phyloP scores from a whole-genome alignment of 2,888 invertebrate species.

The Melanchra persicariae region DNA sequence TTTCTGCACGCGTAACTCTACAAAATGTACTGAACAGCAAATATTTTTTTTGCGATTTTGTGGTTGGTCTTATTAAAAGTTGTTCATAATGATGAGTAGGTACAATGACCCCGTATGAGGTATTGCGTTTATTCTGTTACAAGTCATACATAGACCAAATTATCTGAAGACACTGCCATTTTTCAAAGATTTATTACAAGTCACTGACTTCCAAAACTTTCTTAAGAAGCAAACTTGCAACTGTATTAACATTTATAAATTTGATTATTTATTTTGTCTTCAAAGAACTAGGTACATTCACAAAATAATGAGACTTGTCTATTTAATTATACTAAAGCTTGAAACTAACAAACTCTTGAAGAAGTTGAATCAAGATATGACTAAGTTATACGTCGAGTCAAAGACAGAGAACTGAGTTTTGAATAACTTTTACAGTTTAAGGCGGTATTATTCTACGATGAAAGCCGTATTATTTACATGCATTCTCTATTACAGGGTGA shows the following conservation, averaged over 20 bases:
- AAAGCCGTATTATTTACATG: too few relatives aligned
- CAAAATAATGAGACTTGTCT: background rate
- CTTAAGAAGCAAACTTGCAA: background rate
- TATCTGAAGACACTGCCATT: background rate
- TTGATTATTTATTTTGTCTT: background rate
- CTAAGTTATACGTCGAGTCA: slow-evolving; percentile 32
- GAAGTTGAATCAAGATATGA: slow-evolving; percentile 42
- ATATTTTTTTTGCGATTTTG: too few relatives aligned
- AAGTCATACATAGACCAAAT: too few relatives aligned
- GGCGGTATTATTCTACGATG: background rate
- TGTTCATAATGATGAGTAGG: too few relatives aligned
- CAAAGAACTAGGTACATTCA: background rate
- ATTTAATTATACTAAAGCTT: slow-evolving; percentile 1
- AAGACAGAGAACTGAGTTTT: slow-evolving; percentile 24
- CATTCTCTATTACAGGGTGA: too few relatives aligned
- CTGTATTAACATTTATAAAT: too few relatives aligned
- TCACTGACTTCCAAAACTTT: background rate
- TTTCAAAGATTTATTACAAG: background rate
- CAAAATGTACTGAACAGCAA: too few relatives aligned
- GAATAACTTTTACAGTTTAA: slow-evolving; percentile 20
- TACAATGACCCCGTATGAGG: too few relatives aligned
- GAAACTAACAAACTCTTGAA: slow-evolving; percentile 2
- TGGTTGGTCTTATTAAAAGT: too few relatives aligned
- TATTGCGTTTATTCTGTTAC: too few relatives aligned
- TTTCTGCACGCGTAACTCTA: too few relatives aligned